Evolutionary conservation across 2,888 invertebrate species (phyloP).

Genomic region (Athalia cordata): DNA sequence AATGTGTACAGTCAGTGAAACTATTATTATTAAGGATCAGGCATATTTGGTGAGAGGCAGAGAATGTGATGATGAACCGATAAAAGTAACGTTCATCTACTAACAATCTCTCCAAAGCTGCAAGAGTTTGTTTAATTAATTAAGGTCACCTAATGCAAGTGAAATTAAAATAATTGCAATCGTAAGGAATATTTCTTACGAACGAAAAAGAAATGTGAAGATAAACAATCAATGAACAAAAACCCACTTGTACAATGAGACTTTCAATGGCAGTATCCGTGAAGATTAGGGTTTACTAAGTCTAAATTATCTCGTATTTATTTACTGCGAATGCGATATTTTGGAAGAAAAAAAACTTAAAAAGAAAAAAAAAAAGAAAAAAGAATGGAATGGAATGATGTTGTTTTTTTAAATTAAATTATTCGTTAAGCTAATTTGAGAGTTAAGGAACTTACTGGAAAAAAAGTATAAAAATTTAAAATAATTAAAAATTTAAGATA

Average conservation of each 20-base stretch:
- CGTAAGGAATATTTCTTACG: slow-evolving; percentile 51
- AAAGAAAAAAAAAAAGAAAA: slow-evolving; percentile 24
- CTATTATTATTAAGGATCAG: slow-evolving; percentile 73
- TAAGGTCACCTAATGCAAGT: slow-evolving; percentile 36
- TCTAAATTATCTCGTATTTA: slow-evolving; percentile 68
- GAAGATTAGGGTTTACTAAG: slow-evolving; percentile 54
- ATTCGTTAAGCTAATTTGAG: slow-evolving; percentile 19
- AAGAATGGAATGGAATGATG: background rate
- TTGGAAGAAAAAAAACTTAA: slow-evolving; percentile 46
- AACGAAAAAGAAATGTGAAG: slow-evolving; percentile 36
- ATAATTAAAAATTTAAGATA: slow-evolving; percentile 38
- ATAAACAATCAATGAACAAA: slow-evolving; percentile 45
- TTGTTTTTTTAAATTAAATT: slow-evolving; percentile 12
- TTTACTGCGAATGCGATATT: slow-evolving; percentile 58
- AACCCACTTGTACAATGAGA: slow-evolving; percentile 66
- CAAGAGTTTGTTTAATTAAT: slow-evolving; percentile 22
- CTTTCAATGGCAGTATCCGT: slow-evolving; percentile 51
- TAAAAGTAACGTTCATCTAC: slow-evolving; percentile 13
- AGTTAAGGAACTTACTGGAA: slow-evolving; percentile 4
- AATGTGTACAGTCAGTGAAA: slow-evolving; percentile 74
- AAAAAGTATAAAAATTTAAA: slow-evolving; percentile 27
- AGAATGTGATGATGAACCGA: slow-evolving; percentile 11
- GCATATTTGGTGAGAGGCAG: slow-evolving; percentile 53
- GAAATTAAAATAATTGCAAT: slow-evolving; percentile 34
- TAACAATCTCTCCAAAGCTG: slow-evolving; percentile 29